Evolutionary conservation across 2,113 vertebrate species (phyloP).

Genomic region (Nesogale talazaci): DNA sequence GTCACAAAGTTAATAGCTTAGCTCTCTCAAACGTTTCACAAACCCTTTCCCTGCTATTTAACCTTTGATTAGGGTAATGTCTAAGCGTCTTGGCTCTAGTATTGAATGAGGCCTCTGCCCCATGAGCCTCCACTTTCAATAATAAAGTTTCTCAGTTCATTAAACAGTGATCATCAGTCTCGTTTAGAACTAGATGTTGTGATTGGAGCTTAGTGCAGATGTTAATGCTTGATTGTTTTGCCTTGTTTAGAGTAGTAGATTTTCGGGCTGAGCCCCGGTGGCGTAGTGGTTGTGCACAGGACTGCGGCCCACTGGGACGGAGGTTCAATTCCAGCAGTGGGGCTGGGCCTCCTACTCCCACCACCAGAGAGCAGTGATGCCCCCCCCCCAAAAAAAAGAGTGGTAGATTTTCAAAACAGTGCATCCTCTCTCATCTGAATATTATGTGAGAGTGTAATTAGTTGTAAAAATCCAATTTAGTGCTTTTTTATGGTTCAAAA

Average conservation of each 20-base stretch:
- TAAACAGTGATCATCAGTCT: background rate
- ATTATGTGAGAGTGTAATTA: background rate
- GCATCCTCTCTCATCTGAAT: background rate
- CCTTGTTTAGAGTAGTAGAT: conserved; percentile 31
- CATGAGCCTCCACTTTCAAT: background rate
- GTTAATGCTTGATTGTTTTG: background rate
- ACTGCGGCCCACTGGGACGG: no score
- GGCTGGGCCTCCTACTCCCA: no score
- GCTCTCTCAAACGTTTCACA: conserved; percentile 55
- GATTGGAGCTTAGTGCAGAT: background rate
- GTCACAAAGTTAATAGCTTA: conserved; percentile 53
- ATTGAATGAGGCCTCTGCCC: background rate
- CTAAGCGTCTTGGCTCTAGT: background rate
- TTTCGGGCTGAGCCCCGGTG: no score
- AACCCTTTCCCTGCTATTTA: conserved; percentile 56
- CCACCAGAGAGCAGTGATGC: no score
- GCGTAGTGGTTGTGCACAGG: no score
- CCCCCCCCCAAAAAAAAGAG: no score
- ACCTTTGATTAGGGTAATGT: background rate
- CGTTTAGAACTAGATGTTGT: background rate
- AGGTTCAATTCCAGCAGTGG: no score
- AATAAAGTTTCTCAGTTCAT: background rate
- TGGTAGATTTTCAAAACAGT: conserved; percentile 29
- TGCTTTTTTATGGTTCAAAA: conserved; percentile 43
- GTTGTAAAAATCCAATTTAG: conserved; percentile 3